These are phyloP conservation scores for Aulostomus chinensis DNA, from an alignment of 2,797 vertebrate genomes.

Conservation along the genomic window DNA sequence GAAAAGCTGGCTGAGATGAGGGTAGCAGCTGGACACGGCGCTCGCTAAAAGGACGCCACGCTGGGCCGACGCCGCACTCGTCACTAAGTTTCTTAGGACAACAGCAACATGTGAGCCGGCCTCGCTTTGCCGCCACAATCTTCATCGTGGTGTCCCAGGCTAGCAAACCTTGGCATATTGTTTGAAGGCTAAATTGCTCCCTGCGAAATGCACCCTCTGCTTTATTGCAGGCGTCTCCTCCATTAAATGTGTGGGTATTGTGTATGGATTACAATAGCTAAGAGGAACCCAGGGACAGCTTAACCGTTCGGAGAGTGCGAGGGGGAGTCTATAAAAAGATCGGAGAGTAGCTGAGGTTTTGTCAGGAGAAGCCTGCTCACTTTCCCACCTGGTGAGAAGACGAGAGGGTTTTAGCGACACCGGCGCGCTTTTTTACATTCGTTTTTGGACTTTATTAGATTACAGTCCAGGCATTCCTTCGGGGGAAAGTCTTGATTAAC, in stretches of 20 bases:
- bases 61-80: constrained; percentile 4
- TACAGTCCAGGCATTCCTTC: constrained; percentile 58
- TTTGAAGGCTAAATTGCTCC: constrained; percentile 71
- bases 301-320: constrained; percentile 53
- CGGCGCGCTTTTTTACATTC: too few relatives aligned
- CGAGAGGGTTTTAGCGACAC: constrained; percentile 43
- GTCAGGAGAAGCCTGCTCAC: constrained; percentile 38
- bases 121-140: constrained; percentile 14
- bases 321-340: constrained; percentile 66
- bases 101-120: constrained; percentile 5
- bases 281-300: constrained; percentile 74
- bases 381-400: constrained; percentile 62
- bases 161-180: constrained; percentile 62
- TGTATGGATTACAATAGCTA: constrained; percentile 74
- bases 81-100: constrained; percentile 13
- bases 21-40: constrained; percentile 42
- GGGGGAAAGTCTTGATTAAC: constrained; percentile 72
- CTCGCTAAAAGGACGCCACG: constrained; percentile 15
- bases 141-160: constrained; percentile 47
- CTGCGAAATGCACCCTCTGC: constrained; percentile 55
- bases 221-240: constrained; percentile 65
- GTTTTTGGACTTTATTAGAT: constrained; percentile 70
- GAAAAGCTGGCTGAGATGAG: constrained; percentile 78
- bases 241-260: constrained; percentile 71
- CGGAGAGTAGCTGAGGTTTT: constrained; percentile 48